Evolutionary conservation across 2,888 invertebrate genomes (phyloP).

Genomic region (Drosophila pseudotakahashii): DNA sequence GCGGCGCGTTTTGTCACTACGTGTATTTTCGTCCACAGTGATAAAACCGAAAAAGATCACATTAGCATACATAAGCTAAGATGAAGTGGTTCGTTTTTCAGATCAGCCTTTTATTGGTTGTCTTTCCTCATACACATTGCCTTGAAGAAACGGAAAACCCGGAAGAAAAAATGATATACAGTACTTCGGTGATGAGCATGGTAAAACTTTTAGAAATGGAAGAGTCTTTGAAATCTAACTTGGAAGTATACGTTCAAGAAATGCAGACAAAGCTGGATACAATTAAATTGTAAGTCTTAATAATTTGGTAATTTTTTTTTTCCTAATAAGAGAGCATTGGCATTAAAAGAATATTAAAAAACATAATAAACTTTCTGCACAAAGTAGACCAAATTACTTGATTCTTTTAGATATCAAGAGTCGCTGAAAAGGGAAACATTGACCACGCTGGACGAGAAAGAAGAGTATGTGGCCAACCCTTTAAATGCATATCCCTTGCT

Average conservation of each 20-base stretch:
- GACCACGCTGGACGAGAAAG: background rate
- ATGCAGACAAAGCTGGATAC: slow-evolving; percentile 46
- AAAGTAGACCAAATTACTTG: background rate
- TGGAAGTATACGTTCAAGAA: slow-evolving; percentile 12
- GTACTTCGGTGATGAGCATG: slow-evolving; percentile 32
- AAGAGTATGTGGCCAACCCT: slow-evolving; percentile 46
- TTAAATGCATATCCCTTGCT: slow-evolving; percentile 48
- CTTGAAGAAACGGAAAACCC: background rate
- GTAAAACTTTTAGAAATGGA: slow-evolving; percentile 40
- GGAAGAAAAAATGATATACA: slow-evolving; percentile 13
- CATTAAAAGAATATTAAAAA: no score
- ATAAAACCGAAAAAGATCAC: background rate
- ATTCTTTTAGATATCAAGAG: slow-evolving; percentile 32
- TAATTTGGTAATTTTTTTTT: background rate
- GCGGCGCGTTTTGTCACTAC: no score
- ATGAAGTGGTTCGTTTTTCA: slow-evolving; percentile 18
- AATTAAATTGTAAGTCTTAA: slow-evolving; percentile 36
- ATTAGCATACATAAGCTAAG: background rate
- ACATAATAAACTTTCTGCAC: no score
- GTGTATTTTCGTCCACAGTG: no score
- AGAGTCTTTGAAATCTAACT: slow-evolving; percentile 14
- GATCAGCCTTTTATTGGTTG: background rate
- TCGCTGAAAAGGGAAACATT: slow-evolving; percentile 9
- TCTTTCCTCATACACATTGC: background rate
- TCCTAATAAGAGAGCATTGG: no score